Evolutionary conservation across 2,888 invertebrate genomes (phyloP).

Genomic region (Frankliniella intonsa): DNA sequence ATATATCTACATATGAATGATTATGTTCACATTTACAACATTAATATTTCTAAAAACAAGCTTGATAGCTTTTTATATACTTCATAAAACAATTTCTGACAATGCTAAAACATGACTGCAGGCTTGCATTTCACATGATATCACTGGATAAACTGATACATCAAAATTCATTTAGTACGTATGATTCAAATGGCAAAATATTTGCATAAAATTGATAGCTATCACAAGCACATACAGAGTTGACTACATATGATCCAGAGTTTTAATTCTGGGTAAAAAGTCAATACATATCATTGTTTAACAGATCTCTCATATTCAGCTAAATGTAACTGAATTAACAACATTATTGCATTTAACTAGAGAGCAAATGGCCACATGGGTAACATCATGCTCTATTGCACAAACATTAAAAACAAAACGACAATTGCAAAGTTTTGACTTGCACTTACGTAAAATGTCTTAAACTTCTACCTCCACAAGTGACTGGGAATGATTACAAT

Average conservation of each 20-base stretch:
- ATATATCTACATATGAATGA: slow-evolving; percentile 21
- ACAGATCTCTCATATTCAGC: neutral
- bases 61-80: neutral
- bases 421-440: slow-evolving; percentile 2
- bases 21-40: slow-evolving; percentile 25
- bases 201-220: neutral
- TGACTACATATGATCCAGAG: slow-evolving; percentile 5
- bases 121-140: neutral
- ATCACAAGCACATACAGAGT: slow-evolving; percentile 13
- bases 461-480: neutral
- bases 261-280: neutral
- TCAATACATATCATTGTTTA: neutral
- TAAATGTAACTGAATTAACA: neutral
- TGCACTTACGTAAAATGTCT: slow-evolving; percentile 6
- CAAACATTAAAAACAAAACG: slow-evolving; percentile 23
- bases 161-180: slow-evolving; percentile 1
- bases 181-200: neutral
- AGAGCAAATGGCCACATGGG: slow-evolving; percentile 10
- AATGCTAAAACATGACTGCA: neutral
- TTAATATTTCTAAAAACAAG: slow-evolving; percentile 15
- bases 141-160: slow-evolving; percentile 14
- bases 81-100: neutral
- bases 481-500: slow-evolving; percentile 26
- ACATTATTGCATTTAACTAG: slow-evolving; percentile 14
- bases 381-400: slow-evolving; percentile 8